Evolutionary conservation across 2,888 invertebrate species (phyloP).

Genomic region (Dysmachus trigonus): DNA sequence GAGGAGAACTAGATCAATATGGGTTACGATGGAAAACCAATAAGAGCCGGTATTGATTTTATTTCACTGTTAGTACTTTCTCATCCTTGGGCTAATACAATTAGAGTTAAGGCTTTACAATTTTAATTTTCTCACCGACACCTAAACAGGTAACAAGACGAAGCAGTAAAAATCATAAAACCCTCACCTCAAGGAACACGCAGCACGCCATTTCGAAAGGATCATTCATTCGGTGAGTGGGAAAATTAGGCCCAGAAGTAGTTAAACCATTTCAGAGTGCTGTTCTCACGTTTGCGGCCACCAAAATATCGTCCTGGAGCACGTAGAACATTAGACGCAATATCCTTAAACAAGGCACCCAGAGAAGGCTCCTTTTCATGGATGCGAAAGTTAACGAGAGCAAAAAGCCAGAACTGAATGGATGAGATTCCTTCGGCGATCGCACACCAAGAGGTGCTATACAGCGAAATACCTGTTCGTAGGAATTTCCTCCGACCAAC

Average conservation of each 20-base stretch:
- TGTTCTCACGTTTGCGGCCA: slow-evolving; percentile 1
- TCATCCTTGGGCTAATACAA: not conserved
- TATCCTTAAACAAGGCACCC: not conserved
- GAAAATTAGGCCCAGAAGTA: not conserved
- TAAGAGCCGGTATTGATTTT: no score
- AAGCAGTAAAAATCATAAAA: not conserved
- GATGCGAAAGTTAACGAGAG: not conserved
- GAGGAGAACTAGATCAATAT: no score
- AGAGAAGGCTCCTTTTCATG: not conserved
- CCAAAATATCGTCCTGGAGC: not conserved
- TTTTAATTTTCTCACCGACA: not conserved
- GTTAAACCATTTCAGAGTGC: not conserved
- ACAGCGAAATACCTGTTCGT: not conserved
- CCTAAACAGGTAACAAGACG: not conserved
- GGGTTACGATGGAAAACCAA: no score
- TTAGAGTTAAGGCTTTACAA: not conserved
- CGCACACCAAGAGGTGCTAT: not conserved
- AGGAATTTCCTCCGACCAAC: not conserved
- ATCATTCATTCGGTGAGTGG: not conserved
- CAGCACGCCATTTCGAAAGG: not conserved
- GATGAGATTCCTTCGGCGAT: not conserved
- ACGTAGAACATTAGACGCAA: not conserved
- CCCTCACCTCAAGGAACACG: not conserved
- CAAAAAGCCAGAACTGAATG: not conserved
- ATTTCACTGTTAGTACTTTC: not conserved